These are phyloP conservation scores for Drepanosiphum platanoidis DNA, from an alignment of 2,888 invertebrate genomes.

Conservation along the genomic window DNA sequence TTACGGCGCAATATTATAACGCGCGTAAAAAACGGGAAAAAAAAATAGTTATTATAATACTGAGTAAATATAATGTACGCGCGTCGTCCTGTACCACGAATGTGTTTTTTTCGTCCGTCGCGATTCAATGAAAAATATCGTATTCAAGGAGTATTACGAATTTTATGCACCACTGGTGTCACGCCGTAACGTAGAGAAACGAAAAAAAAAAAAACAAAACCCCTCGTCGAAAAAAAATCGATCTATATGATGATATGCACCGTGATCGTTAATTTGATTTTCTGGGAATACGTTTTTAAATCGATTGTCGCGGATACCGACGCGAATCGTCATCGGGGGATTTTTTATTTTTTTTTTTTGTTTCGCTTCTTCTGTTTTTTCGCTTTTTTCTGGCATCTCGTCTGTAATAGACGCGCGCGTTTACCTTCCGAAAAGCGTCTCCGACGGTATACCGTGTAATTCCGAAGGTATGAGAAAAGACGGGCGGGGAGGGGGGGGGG, in stretches of 20 bases:
- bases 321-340: slow-evolving; percentile 50
- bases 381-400: not conserved
- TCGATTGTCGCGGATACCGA: slow-evolving; percentile 34
- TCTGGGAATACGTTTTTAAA: slow-evolving; percentile 46
- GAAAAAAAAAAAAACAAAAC: not conserved
- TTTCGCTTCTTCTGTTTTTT: slow-evolving; percentile 18
- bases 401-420: not conserved
- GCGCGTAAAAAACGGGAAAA: no score
- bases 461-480: not conserved
- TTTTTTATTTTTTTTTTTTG: no score
- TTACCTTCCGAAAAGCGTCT: slow-evolving; percentile 2
- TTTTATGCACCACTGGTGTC: slow-evolving; percentile 40
- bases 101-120: not conserved
- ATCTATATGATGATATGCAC: slow-evolving; percentile 47
- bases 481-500: no score
- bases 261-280: slow-evolving; percentile 52
- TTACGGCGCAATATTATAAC: not conserved
- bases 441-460: not conserved
- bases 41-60: slow-evolving; percentile 10
- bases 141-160: slow-evolving; percentile 47
- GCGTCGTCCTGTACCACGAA: not conserved
- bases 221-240: slow-evolving; percentile 46
- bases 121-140: not conserved
- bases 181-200: not conserved
- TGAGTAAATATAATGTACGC: slow-evolving; percentile 11